phyloP scores from a whole-genome alignment of 2,888 invertebrate genomes.

The Torymus texanus region DNA sequence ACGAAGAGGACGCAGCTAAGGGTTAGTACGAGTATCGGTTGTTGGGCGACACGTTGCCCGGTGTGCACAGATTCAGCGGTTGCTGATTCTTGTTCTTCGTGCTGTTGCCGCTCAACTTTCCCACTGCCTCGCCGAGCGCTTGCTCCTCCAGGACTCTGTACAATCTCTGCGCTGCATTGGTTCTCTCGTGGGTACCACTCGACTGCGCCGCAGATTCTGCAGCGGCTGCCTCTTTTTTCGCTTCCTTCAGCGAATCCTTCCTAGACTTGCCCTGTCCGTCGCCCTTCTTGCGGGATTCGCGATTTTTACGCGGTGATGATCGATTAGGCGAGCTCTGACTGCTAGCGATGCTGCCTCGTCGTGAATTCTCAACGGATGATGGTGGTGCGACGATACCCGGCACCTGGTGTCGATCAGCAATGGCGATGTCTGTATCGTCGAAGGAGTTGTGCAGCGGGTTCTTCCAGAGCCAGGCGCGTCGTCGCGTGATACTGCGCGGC shows the following conservation, averaged over 20 bases:
- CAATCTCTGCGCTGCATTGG: constrained; percentile 71
- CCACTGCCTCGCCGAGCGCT: constrained; percentile 68
- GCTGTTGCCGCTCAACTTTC: constrained; percentile 4
- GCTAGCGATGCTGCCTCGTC: constrained; percentile 68
- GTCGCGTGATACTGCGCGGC: constrained; percentile 58
- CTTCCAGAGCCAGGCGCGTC: constrained; percentile 70
- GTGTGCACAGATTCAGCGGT: constrained; percentile 32
- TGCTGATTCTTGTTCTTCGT: constrained; percentile 25
- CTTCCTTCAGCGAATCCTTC: constrained; percentile 41
- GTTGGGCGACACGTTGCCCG: constrained; percentile 32
- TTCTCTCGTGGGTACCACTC: constrained; percentile 59
- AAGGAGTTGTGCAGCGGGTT: constrained; percentile 66
- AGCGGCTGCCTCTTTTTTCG: constrained; percentile 15
- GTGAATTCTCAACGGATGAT: constrained; percentile 67
- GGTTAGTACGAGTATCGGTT: constrained; percentile 46
- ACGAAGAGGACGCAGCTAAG: background rate
- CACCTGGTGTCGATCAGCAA: constrained; percentile 56
- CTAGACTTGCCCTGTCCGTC: background rate
- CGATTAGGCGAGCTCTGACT: constrained; percentile 69
- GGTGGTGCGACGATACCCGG: constrained; percentile 60
- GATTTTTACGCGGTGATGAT: constrained; percentile 68
- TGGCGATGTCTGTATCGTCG: constrained; percentile 66
- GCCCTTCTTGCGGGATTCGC: constrained; percentile 43
- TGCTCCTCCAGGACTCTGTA: constrained; percentile 74
- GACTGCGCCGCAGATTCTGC: constrained; percentile 60